Base-by-base conservation (phyloP, 2,888 invertebrate species). In the Ellobium chinense region DNA sequence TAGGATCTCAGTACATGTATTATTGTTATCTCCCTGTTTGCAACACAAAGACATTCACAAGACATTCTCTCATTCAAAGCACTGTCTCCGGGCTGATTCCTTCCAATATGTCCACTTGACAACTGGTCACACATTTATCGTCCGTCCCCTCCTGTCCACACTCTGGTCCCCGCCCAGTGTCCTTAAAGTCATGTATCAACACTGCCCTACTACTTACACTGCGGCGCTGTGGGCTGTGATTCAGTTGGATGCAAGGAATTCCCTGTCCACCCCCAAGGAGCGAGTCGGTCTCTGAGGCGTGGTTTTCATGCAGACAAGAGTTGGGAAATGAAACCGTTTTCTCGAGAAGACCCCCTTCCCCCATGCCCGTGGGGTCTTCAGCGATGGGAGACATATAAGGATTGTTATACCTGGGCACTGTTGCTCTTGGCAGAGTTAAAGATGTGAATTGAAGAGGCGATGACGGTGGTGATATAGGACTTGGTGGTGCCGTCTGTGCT, bases 261-360 rank as follows among this genome's bases (percentile, higher is more conserved):
- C 12, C 60, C 0, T 3, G 14, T 34, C 63, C 74, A 9, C 29
- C 14, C 3, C 31, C 63, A 21, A 74, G 12, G 12, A 63, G 58
- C 4, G 63, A 27, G 2, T 63, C 74, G 29, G 21, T 62, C 46
- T 74, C 74, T 58, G 58, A 72, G 21, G 1, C 21, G 29, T 2
- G 24, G 12, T 5, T 46, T 3, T 74, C 74, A n/a, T 63, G 37
- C 12, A 63, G 62, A 29, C 39, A 29, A 3, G 74, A 46, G 24
- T 74, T n/a, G 2, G 74, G 74, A 29, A 46, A 74, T 46, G 74
- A 74, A 3, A 63, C n/a, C 0, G 74, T 74, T 63, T 74, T 74
- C 24, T 74, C 63, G 31, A 74, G n/a, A 24, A 63, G 31, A 7
- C 37, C 27, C 12, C 21, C 14, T 2, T 63, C 63, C 7, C 29